Conservation (phyloP, 2,888 invertebrate genomes). For the Drosophila putrida region DNA sequence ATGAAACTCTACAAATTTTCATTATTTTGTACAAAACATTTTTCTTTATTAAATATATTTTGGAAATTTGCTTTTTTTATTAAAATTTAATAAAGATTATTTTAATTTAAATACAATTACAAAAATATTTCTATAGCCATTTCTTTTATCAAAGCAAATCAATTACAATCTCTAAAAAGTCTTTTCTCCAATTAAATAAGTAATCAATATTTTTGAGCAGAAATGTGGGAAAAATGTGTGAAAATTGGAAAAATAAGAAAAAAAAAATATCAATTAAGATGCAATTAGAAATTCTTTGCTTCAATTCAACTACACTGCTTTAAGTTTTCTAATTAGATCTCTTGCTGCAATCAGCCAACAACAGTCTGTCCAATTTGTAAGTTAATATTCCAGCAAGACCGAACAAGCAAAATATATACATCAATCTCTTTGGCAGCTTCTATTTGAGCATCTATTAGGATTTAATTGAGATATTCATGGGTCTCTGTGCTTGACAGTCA, state of each 20-base stretch:
- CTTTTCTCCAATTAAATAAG: background rate
- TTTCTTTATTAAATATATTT: background rate
- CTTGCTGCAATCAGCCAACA: slow-evolving; percentile 26
- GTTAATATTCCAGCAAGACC: slow-evolving; percentile 11
- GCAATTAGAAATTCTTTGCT: background rate
- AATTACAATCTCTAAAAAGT: background rate
- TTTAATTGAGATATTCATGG: slow-evolving; percentile 52
- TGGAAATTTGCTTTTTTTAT: background rate
- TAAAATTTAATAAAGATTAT: background rate
- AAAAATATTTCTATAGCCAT: too few species aligned
- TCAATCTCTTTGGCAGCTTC: slow-evolving; percentile 21
- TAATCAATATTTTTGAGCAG: too few species aligned
- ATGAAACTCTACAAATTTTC: too few species aligned
- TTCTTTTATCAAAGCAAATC: background rate
- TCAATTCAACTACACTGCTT: background rate
- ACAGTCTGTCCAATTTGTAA: slow-evolving; percentile 47
- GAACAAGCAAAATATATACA: slow-evolving; percentile 10
- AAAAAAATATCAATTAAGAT: background rate
- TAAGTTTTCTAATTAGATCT: background rate
- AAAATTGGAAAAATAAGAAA: too few species aligned
- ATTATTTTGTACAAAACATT: too few species aligned
- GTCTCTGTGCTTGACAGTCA: slow-evolving; percentile 6
- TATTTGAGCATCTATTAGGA: slow-evolving; percentile 44
- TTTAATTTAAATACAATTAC: too few species aligned
- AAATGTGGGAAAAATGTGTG: too few species aligned